These are phyloP conservation scores for Parauchenoglanis ngamensis DNA, from an alignment of 2,797 vertebrate species.

Conservation along the genomic window DNA sequence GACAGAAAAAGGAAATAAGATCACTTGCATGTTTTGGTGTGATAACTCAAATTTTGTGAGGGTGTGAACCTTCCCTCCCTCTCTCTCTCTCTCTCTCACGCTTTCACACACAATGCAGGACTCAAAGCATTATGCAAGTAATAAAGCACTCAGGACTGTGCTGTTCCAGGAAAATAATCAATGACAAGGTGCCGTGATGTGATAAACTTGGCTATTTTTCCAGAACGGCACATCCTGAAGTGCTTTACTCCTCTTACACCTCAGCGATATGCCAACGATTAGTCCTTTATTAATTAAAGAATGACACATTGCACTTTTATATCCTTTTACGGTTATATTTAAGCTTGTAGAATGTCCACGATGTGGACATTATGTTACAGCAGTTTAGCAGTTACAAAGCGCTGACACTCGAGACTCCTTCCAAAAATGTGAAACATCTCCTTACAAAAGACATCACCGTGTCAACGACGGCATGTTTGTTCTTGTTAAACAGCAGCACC, in stretches of 20 bases:
- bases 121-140: not conserved
- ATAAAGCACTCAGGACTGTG: not conserved
- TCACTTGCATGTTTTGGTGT: constrained; percentile 3
- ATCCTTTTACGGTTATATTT: not conserved
- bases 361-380: not conserved
- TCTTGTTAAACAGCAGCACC: not conserved
- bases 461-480: not conserved
- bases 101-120: not conserved
- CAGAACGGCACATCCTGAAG: not conserved
- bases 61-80: not conserved
- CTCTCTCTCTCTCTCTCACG: not conserved
- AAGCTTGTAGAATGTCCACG: not conserved
- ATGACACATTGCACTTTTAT: not conserved
- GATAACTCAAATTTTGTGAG: not conserved
- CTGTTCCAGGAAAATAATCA: not conserved
- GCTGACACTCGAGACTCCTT: not conserved
- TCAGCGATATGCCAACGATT: not conserved
- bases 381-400: not conserved
- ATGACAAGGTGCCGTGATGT: not conserved
- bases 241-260: not conserved
- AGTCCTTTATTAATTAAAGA: not conserved
- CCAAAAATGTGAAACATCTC: not conserved
- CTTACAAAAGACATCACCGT: not conserved
- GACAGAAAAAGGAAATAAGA: constrained; percentile 38
- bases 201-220: not conserved